Base-by-base conservation (phyloP, 37 sponge, comb jelly and placozoan species). In the Haliclona indistincta region DNA sequence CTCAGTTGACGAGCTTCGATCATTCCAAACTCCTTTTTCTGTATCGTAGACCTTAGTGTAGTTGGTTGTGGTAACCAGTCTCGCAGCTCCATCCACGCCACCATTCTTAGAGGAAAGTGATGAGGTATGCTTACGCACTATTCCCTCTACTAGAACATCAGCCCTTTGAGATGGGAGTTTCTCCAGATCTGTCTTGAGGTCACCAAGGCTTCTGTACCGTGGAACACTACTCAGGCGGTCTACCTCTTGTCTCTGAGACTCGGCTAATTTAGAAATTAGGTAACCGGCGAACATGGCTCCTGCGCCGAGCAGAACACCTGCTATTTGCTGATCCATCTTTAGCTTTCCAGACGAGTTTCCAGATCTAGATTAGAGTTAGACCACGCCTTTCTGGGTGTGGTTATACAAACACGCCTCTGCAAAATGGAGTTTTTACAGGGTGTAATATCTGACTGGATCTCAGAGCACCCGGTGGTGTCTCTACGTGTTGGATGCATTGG, bases 1-100 rank as follows among this genome's bases (percentile, higher is more conserved):
- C 39, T 79, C 85, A 17, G 74, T 68, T 3, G 81, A 70, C 54
- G 40, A 68, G 4, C 79, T 80, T 0, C 40, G 28, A 2, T 89
- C 81, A 28, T 44, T 43, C 90, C 90, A 89, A 41, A 65, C 73
- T 33, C 54, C 35, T 1, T 20, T 26, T 23, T 56, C 35, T 30
- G 49, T 29, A 44, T 79, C 25, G 54, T 68, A 63, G 0, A 80
- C 81, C 33, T 85, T 85, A n/a, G 61, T 78, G 38, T 71, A 78
- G 0, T 71, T 71, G 1, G 86, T 78, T 4, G 90, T 89, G 3
- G 80, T 83, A 30, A 89, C 81, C 13, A 79, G 36, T 37, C 65
- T 79, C n/a, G 84, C 90, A 4, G 81, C 90, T 30, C 90, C 90
- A 20, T 71, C 78, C 1, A 89, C 39, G 2, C 81, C 80, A 41